phyloP scores from a whole-genome alignment of 2,113 vertebrate species.

The Monopterus albus region DNA sequence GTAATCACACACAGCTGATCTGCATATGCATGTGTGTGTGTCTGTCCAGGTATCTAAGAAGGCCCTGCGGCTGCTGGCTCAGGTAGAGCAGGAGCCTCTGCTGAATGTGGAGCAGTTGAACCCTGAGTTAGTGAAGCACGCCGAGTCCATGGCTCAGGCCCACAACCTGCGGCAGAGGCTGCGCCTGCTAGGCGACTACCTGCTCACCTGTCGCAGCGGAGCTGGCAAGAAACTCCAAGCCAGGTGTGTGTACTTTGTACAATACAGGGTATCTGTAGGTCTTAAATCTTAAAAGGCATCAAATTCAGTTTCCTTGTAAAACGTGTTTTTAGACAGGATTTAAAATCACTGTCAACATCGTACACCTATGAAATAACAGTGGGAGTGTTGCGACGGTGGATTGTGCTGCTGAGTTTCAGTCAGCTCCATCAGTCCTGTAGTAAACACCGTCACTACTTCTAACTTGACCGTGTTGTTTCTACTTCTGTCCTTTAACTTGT shows the following conservation, averaged over 20 bases:
- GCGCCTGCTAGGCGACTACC: slow-evolving; percentile 93
- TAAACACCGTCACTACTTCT: no score
- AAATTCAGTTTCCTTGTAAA: no score
- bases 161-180: slow-evolving; percentile 84
- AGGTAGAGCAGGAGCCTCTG: slow-evolving; percentile 88
- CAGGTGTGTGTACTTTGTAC: slow-evolving; percentile 68
- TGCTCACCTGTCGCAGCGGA: slow-evolving; percentile 90
- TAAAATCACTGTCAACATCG: no score
- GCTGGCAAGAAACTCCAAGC: slow-evolving; percentile 84
- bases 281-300: neutral
- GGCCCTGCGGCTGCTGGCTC: slow-evolving; percentile 86
- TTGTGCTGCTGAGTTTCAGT: no score
- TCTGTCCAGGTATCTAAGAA: slow-evolving; percentile 86
- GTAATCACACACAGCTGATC: no score
- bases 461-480: no score
- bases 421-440: no score
- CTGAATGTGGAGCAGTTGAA: slow-evolving; percentile 90
- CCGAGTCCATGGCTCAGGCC: slow-evolving; percentile 85
- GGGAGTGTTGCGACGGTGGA: no score
- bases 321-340: no score
- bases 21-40: slow-evolving; percentile 1
- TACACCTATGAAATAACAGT: no score
- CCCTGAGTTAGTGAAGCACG: slow-evolving; percentile 85
- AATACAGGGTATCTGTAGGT: neutral
- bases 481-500: no score